Evolutionary conservation across 2,113 vertebrate species (phyloP).

Genomic region (Bos javanicus): DNA sequence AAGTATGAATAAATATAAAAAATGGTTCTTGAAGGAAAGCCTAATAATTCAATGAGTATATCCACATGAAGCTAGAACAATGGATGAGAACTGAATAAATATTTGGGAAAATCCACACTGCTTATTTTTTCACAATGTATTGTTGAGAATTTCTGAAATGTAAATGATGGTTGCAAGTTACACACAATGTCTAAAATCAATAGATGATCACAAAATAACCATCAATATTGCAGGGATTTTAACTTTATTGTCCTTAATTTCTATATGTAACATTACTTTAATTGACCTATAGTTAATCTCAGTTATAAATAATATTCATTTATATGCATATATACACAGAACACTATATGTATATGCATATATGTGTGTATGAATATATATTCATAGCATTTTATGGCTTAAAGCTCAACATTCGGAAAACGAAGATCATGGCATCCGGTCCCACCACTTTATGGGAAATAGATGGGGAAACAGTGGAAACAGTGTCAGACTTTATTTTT

Average conservation of each 20-base stretch:
- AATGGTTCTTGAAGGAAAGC: neutral
- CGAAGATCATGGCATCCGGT: too few relatives aligned
- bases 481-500: too few relatives aligned
- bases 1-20: constrained; percentile 7
- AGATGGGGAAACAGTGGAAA: too few relatives aligned
- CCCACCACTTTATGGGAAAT: too few relatives aligned
- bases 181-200: neutral
- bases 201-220: neutral
- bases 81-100: neutral
- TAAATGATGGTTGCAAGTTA: neutral
- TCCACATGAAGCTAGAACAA: neutral
- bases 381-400: neutral
- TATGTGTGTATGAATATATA: neutral
- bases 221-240: neutral
- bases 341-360: neutral
- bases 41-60: neutral
- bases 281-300: neutral
- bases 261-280: neutral
- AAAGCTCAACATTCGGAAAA: too few relatives aligned
- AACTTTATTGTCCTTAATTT: neutral
- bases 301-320: neutral
- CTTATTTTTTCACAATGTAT: neutral
- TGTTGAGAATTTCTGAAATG: neutral
- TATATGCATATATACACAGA: neutral
- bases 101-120: neutral